Base-by-base conservation (phyloP, 2,113 vertebrate species). In the Brachionichthys hirsutus region DNA sequence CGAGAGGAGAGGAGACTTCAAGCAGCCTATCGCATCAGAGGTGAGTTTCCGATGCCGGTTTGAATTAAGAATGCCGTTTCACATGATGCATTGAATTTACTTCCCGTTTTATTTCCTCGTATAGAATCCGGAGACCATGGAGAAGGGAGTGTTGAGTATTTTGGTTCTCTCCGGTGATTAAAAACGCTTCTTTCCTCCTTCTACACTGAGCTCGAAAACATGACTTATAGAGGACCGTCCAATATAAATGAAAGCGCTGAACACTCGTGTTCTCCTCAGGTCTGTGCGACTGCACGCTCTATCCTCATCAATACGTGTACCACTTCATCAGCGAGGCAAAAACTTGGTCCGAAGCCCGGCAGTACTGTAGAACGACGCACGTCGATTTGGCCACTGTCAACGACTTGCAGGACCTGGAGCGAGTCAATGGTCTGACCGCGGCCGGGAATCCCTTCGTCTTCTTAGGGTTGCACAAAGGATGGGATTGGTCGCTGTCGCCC, bases 111-210 rank as follows among this genome's bases (percentile, higher is more conserved):
- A 30, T 30, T 30, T 30, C 1, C 8, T 30, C 24, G n/a, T n/a
- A 30, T 30, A 30, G 24, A 30, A 30, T 6, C 24, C 24, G 8
- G 12, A 7, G 18, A 50, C 17, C 6, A 74, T 74, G 71, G 46
- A 61, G 16, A 7, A 12, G 16, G 10, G 19, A 5, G 10, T 46
- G 10, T 35, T 53, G 14, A 11, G 20, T 12, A 6, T 62, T 11
- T 15, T 62, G 47, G 9, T 67, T 1, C n/a, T 73, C 13, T 55
- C 57, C 56, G 57, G 70, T 73, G 13, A 44, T n/a, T 8, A 30
- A 30, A 30, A 30, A 30, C 8, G 4, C 8, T 30, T 8, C 8
- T 30, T 30, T 30, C 24, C 4, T 30, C 8, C 24, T 30, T 30
- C 8, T 30, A 30, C 4, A 30, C 24, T 30, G 24, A 30, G 24